Evolutionary conservation across 1,140 invertebrate genomes (phyloP).

Genomic region (Papilio machaon): DNA sequence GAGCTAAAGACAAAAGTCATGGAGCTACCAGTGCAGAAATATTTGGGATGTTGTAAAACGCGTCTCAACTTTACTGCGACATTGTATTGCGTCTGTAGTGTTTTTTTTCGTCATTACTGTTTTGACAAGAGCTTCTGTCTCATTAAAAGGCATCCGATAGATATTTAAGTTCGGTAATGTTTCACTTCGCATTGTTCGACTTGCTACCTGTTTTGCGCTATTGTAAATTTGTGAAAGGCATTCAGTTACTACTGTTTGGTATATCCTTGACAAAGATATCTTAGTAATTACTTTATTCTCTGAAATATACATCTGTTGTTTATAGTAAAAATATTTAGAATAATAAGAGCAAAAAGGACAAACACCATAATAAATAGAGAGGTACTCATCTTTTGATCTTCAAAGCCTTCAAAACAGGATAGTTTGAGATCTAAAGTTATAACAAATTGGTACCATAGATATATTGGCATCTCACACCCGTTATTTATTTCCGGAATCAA

Average conservation of each 20-base stretch:
- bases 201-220: conserved; percentile 36
- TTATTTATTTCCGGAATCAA: background rate
- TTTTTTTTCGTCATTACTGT: conserved; percentile 64
- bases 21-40: conserved; percentile 68
- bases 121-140: conserved; percentile 73
- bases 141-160: conserved; percentile 57
- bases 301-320: background rate
- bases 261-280: conserved; percentile 27
- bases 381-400: background rate
- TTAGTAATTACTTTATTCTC: conserved; percentile 13
- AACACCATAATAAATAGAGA: background rate
- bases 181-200: conserved; percentile 32
- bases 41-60: conserved; percentile 72
- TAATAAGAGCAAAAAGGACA: background rate
- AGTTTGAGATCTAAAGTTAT: background rate
- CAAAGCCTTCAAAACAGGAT: background rate
- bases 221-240: conserved; percentile 35
- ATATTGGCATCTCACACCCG: background rate
- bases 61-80: conserved; percentile 65
- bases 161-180: conserved; percentile 41
- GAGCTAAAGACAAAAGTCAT: conserved; percentile 72
- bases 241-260: conserved; percentile 32
- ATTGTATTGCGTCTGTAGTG: conserved; percentile 61
- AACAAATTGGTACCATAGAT: background rate
- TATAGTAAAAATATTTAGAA: background rate